These are phyloP conservation scores for Acanthochromis polyacanthus DNA, from an alignment of 2,113 vertebrate species.

Conservation along the genomic window DNA sequence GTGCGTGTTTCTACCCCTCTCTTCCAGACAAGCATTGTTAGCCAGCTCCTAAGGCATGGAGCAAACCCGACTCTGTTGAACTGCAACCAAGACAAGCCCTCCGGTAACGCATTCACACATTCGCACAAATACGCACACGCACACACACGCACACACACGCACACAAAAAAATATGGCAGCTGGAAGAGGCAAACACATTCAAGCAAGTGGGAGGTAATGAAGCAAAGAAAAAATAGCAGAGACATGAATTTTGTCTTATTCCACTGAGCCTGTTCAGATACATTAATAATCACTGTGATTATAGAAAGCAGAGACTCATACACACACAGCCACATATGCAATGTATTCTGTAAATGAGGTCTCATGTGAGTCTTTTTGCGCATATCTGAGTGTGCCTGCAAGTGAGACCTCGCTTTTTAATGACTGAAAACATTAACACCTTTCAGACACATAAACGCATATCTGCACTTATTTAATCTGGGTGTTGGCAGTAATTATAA, in stretches of 20 bases:
- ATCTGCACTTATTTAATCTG: constrained; percentile 26
- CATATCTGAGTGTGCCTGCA: constrained; percentile 24
- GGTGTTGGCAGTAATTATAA: constrained; percentile 16
- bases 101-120: constrained; percentile 85
- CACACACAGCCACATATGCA: background rate
- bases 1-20: constrained; percentile 51
- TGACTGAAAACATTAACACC: constrained; percentile 26
- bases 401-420: constrained; percentile 12
- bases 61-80: constrained; percentile 92
- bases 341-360: background rate
- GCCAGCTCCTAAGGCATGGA: constrained; percentile 88
- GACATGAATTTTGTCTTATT: constrained; percentile 48
- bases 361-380: constrained; percentile 22
- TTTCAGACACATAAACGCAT: background rate
- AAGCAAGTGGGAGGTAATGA: constrained; percentile 45
- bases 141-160: constrained; percentile 30
- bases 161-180: constrained; percentile 26
- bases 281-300: constrained; percentile 45
- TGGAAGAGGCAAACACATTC: constrained; percentile 13
- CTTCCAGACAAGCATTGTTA: constrained; percentile 90
- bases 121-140: constrained; percentile 25
- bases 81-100: constrained; percentile 93
- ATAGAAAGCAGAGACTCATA: constrained; percentile 12
- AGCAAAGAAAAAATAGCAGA: constrained; percentile 16
- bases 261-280: constrained; percentile 32